Conservation (phyloP, 2,888 invertebrate species). For the Trachelus tabidus region DNA sequence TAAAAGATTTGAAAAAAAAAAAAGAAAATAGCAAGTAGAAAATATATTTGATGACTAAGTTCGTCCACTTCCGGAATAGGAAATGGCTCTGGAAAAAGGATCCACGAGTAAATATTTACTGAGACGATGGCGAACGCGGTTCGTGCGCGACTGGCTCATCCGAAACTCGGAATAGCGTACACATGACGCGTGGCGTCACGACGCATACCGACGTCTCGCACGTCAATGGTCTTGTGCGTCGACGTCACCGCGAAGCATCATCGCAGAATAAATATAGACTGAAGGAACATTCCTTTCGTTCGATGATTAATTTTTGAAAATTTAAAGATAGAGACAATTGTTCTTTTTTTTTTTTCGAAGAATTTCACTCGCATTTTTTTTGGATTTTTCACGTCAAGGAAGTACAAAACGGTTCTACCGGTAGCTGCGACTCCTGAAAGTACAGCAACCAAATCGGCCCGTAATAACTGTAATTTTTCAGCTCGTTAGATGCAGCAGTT, state of each 20-base stretch:
- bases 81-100: not conserved
- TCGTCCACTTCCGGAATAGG: not conserved
- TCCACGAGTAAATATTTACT: not conserved
- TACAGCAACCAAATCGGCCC: not conserved
- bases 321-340: not conserved
- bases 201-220: slow-evolving; percentile 3
- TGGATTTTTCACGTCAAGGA: fast-evolving
- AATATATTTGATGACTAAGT: not conserved
- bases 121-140: not conserved
- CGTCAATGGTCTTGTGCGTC: slow-evolving; percentile 3
- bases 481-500: not conserved
- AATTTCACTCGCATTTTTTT: not conserved
- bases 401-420: not conserved
- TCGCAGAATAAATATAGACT: not conserved
- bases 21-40: not conserved
- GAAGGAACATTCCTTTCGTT: not conserved
- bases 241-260: not conserved
- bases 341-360: not conserved
- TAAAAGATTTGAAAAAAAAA: too few relatives aligned
- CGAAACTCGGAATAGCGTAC: not conserved
- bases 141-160: not conserved
- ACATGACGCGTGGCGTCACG: not conserved
- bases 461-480: not conserved
- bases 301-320: not conserved
- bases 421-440: not conserved